phyloP scores from a whole-genome alignment of 2,888 invertebrate species.

The Holacanthella duospinosa region DNA sequence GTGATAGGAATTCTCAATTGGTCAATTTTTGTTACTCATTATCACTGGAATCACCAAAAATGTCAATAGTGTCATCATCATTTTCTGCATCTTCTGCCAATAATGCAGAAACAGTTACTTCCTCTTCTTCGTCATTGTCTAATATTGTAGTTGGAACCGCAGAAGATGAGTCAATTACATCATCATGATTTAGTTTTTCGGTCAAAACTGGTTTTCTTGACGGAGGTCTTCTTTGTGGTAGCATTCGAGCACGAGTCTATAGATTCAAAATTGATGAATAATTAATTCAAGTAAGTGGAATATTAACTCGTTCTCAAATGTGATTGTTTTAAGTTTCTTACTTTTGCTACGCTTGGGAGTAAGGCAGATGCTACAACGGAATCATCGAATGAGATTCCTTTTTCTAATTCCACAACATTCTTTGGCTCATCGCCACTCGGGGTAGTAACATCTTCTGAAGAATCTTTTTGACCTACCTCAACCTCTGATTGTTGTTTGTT shows the following conservation, averaged over 20 bases:
- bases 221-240: neutral
- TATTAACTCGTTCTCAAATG: neutral
- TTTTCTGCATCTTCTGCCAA: too few species aligned
- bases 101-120: neutral
- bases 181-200: neutral
- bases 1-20: too few species aligned
- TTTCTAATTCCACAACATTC: neutral
- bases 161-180: neutral
- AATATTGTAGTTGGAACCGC: neutral
- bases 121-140: neutral
- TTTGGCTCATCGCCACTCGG: neutral
- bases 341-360: neutral
- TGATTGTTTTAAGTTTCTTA: too few species aligned
- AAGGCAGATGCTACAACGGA: neutral
- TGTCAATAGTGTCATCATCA: neutral
- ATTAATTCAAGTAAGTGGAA: neutral
- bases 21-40: neutral
- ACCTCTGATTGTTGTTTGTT: neutral
- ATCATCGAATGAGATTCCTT: neutral
- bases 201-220: neutral
- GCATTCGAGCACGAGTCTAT: neutral
- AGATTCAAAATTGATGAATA: neutral
- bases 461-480: neutral
- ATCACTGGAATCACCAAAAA: neutral
- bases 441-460: neutral